phyloP scores from a whole-genome alignment of 1,140 invertebrate genomes.

The Drosophila pseudoobscura region DNA sequence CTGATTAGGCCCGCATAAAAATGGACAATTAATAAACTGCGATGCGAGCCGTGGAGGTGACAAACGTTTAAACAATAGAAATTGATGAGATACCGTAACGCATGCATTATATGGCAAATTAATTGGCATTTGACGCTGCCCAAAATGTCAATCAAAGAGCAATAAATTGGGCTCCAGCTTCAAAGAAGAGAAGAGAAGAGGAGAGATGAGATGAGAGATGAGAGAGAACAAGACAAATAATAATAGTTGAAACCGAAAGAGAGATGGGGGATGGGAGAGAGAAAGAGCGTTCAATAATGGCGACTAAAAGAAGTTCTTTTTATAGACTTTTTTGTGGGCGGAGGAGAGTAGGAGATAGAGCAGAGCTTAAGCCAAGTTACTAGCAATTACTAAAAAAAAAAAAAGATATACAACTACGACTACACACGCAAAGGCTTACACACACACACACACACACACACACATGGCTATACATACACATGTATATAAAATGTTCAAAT shows the following conservation, averaged over 20 bases:
- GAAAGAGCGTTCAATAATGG: conserved; percentile 11
- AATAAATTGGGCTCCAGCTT: conserved; percentile 54
- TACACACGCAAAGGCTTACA: conserved; percentile 12
- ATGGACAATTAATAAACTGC: conserved; percentile 76
- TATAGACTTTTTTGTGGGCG: conserved; percentile 26
- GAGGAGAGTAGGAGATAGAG: conserved; percentile 1
- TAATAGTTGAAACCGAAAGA: conserved; percentile 17
- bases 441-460: conserved; percentile 8
- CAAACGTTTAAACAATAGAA: conserved; percentile 79
- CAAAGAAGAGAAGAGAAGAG: conserved; percentile 15
- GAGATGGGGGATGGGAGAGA: not conserved
- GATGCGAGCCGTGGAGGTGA: conserved; percentile 57
- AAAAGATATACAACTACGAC: conserved; percentile 56
- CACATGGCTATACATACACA: conserved; percentile 11
- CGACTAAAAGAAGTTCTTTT: conserved; percentile 35
- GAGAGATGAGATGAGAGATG: too few species aligned
- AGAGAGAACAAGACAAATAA: conserved; percentile 17
- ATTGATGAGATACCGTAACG: conserved; percentile 78
- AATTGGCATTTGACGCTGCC: conserved; percentile 58
- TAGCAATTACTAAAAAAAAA: conserved; percentile 67
- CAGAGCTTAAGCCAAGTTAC: conserved; percentile 53
- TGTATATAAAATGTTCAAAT: conserved; percentile 83
- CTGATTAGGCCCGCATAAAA: conserved; percentile 58
- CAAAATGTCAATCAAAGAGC: conserved; percentile 78
- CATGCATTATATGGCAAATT: conserved; percentile 79